Evolutionary conservation across 2,888 invertebrate species (phyloP).

Genomic region (Escarpia spicata): DNA sequence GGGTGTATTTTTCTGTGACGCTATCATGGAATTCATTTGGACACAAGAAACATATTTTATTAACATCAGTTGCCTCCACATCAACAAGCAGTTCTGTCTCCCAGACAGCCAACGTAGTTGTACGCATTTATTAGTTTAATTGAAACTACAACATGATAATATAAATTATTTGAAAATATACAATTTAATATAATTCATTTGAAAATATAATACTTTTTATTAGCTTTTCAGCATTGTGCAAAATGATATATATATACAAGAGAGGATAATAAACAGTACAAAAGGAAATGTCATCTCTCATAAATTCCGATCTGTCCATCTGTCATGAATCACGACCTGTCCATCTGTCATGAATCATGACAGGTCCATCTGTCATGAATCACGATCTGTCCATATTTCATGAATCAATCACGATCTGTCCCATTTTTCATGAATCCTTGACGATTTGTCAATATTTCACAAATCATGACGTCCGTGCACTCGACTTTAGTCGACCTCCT

Average conservation of each 20-base stretch:
- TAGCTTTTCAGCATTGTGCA: background rate
- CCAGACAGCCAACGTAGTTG: no score
- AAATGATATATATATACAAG: background rate
- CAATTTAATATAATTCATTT: background rate
- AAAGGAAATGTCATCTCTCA: background rate
- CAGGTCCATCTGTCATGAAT: no score
- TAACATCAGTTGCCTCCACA: no score
- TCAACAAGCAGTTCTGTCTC: no score
- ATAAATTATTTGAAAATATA: no score
- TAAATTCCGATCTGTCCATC: no score
- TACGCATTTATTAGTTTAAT: no score
- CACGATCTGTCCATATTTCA: background rate
- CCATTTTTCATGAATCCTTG: background rate
- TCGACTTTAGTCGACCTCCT: conserved; percentile 69
- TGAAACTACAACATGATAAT: background rate
- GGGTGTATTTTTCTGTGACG: no score
- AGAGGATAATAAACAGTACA: background rate
- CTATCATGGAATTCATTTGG: no score
- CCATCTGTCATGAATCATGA: no score
- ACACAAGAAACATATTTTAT: no score
- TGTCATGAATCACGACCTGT: background rate
- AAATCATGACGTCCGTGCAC: background rate
- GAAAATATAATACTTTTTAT: background rate
- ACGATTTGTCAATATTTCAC: background rate
- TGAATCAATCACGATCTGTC: no score